Evolutionary conservation across 2,888 invertebrate genomes (phyloP), one percentile per base, ranked within the genome.

Genomic region (Noctua comes): DNA sequence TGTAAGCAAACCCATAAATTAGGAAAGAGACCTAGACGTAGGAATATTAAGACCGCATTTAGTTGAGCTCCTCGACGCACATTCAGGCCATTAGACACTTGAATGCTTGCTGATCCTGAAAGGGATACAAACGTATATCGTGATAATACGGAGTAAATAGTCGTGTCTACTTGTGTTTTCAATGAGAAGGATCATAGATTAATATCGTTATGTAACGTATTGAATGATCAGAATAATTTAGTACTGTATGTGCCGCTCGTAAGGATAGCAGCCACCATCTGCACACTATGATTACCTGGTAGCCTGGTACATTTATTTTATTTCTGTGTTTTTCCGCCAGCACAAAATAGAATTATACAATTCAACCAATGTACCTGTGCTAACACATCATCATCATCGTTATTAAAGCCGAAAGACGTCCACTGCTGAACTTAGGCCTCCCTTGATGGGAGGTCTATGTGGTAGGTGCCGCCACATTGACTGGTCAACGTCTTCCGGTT

Each of bases 1-100:
- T 77, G 80, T 86, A 83, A 86, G 64, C 68, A 76, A 84, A 77
- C 62, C 80, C 79, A 88, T 88, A 88, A 79, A 87, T 88, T 88
- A 86, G 36, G 43, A 65, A 68, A 64, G 27, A 83, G 79, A 79
- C 73, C 80, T 78, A 82, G 66, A 73, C 75, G 24, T 64, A 66
- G 54, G 57, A 66, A 84, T 81, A 82, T 84, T 75, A 77, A 79
- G 78, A 80, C 75, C 69, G 73, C 76, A 40, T 82, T 85, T 76
- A 75, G 71, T 85, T 79, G 57, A 85, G 74, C 75, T 76, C 43
- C 31, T 51, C 77, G 75, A 86, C 73, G 51, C 65, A 80, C 62
- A 82, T 86, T 78, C 21, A 70, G 18, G 65, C 43, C 18, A 65
- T 76, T 77, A 77, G 82, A 86, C 84, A 79, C 73, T 74, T 84